phyloP scores from a whole-genome alignment of 1,140 invertebrate species.

The Diorhabda elongata region DNA sequence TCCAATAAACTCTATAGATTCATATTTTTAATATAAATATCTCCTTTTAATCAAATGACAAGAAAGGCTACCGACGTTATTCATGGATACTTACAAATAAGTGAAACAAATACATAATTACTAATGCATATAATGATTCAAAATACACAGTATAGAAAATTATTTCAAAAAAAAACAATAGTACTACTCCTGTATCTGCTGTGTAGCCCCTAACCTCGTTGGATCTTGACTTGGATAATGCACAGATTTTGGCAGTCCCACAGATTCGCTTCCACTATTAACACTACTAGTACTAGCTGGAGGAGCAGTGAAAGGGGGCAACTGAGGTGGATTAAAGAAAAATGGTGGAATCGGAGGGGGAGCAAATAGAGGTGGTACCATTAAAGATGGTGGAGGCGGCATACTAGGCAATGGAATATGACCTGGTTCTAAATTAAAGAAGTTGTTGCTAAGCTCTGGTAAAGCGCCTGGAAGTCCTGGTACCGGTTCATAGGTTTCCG shows the following conservation, averaged over 20 bases:
- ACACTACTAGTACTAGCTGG: constrained; percentile 37
- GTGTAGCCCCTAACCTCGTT: constrained; percentile 74
- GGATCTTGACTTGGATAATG: constrained; percentile 96
- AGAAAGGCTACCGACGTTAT: too few species aligned
- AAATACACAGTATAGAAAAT: too few species aligned
- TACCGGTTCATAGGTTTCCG: constrained; percentile 70
- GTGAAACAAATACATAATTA: too few species aligned
- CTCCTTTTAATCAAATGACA: too few species aligned
- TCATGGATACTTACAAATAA: too few species aligned
- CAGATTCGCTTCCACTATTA: constrained; percentile 35
- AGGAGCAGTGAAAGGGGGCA: constrained; percentile 54
- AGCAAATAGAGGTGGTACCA: constrained; percentile 51
- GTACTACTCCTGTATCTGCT: constrained; percentile 30
- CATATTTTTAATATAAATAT: too few species aligned
- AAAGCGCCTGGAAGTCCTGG: constrained; percentile 83
- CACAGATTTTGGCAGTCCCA: constrained; percentile 59
- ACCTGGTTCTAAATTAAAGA: constrained; percentile 69
- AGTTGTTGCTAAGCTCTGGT: constrained; percentile 71
- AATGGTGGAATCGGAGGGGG: constrained; percentile 54
- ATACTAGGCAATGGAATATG: constrained; percentile 51
- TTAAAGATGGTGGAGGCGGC: constrained; percentile 55
- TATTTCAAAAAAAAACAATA: too few species aligned
- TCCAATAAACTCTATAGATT: too few species aligned
- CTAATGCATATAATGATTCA: too few species aligned
- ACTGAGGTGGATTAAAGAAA: constrained; percentile 58